Percentiles rank a stretch among this genome's conserved stretches.
Conservation (phyloP, 2,113 vertebrate species). For the Neolamprologus sp. region DNA sequence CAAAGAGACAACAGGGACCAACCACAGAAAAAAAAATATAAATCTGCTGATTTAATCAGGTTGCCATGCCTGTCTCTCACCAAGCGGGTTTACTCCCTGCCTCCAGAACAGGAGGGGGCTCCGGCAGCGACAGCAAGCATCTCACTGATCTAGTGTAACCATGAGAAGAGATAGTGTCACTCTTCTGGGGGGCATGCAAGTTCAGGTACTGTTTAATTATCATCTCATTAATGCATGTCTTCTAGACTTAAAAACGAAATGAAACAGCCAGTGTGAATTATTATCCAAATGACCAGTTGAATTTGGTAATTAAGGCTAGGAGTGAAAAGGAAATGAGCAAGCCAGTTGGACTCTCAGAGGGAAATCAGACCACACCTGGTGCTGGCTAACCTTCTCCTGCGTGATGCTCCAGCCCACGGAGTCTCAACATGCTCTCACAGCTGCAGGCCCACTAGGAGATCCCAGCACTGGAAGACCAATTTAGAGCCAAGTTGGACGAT, state of each 20-base stretch:
- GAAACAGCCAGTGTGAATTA: slow-evolving; percentile 45
- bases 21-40: slow-evolving; percentile 19
- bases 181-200: slow-evolving; percentile 22
- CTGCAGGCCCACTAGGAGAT: slow-evolving; percentile 39
- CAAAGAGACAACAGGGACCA: slow-evolving; percentile 51
- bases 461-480: slow-evolving; percentile 40
- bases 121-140: background rate
- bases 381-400: slow-evolving; percentile 24
- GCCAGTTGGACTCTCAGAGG: slow-evolving; percentile 18
- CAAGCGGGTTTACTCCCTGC: slow-evolving; percentile 7
- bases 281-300: slow-evolving; percentile 58
- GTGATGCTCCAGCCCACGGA: slow-evolving; percentile 6
- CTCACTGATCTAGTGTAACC: slow-evolving; percentile 14
- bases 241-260: slow-evolving; percentile 7
- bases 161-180: slow-evolving; percentile 21
- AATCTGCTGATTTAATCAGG: slow-evolving; percentile 64
- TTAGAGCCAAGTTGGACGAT: slow-evolving; percentile 43
- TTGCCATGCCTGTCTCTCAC: slow-evolving; percentile 16
- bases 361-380: slow-evolving; percentile 52
- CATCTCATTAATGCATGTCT: slow-evolving; percentile 45
- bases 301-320: slow-evolving; percentile 53
- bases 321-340: slow-evolving; percentile 5
- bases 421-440: slow-evolving; percentile 37
- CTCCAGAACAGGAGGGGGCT: slow-evolving; percentile 14
- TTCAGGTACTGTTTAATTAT: slow-evolving; percentile 67